These are phyloP conservation scores for Anaspis maculata DNA, from an alignment of 2,888 invertebrate species.

Conservation along the genomic window DNA sequence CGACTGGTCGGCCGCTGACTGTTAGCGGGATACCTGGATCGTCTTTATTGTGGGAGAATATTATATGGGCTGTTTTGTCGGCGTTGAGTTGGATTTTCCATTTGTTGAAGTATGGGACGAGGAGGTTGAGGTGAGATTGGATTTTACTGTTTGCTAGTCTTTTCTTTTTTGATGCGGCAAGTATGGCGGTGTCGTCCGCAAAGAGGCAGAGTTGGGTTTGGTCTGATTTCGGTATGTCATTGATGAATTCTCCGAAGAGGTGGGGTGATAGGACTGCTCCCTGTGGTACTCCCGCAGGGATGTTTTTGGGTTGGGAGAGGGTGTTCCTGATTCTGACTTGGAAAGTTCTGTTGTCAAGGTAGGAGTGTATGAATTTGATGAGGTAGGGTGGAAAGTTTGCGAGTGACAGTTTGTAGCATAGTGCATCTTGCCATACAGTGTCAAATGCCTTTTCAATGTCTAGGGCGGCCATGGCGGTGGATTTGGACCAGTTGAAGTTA, in stretches of 20 bases:
- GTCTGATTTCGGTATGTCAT: constrained; percentile 8
- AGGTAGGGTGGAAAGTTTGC: constrained; percentile 16
- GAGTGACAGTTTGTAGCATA: constrained; percentile 25
- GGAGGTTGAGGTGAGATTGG: constrained; percentile 1
- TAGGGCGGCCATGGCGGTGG: background rate
- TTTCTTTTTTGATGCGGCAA: background rate
- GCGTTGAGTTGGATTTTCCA: constrained; percentile 4
- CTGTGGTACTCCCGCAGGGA: constrained; percentile 15
- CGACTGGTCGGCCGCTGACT: too few relatives aligned
- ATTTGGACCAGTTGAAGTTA: background rate
- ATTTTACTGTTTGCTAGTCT: constrained; percentile 3
- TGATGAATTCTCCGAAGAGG: constrained; percentile 13
- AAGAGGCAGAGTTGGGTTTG: constrained; percentile 15
- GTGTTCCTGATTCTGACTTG: constrained; percentile 14
- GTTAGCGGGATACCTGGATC: too few relatives aligned
- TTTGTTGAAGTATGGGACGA: constrained; percentile 3
- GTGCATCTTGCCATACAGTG: constrained; percentile 24
- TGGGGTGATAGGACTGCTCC: constrained; percentile 14
- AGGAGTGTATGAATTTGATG: constrained; percentile 21
- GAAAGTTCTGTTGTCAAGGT: constrained; percentile 19
- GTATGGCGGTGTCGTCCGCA: constrained; percentile 8
- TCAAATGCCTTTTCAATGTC: background rate
- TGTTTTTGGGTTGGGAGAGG: constrained; percentile 5
- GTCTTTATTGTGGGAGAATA: too few relatives aligned
- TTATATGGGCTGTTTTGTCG: constrained; percentile 3